phyloP scores from a whole-genome alignment of 2,888 invertebrate species.

The Phaedon cochleariae region DNA sequence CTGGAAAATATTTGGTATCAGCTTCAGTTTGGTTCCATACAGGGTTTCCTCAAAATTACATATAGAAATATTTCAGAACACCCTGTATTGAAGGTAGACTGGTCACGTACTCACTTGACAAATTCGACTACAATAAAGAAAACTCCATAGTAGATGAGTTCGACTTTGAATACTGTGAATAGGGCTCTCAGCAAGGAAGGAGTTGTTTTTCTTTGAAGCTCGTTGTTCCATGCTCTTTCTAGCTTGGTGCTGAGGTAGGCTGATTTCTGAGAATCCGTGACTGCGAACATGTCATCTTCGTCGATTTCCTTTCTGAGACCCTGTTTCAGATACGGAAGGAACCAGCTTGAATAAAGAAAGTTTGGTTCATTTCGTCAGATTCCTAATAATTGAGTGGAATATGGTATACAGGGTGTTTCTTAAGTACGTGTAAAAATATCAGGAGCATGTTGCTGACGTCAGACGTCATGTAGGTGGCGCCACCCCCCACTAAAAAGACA shows the following conservation, averaged over 20 bases:
- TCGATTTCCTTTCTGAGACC: constrained; percentile 62
- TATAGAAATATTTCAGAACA: too few species aligned
- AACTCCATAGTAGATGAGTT: constrained; percentile 38
- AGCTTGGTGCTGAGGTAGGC: constrained; percentile 58
- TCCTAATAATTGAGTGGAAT: too few species aligned
- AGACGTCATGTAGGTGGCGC: too few species aligned
- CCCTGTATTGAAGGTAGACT: too few species aligned
- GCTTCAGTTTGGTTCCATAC: not conserved
- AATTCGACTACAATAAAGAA: constrained; percentile 34
- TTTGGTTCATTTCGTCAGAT: too few species aligned
- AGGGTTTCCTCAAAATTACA: too few species aligned
- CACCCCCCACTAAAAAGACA: too few species aligned
- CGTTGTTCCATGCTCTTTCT: constrained; percentile 53
- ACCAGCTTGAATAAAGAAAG: constrained; percentile 60
- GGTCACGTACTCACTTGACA: constrained; percentile 45
- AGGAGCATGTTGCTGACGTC: too few species aligned
- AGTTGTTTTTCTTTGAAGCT: constrained; percentile 41
- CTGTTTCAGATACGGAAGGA: constrained; percentile 61
- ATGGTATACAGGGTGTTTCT: too few species aligned
- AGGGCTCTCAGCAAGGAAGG: constrained; percentile 50
- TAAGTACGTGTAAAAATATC: too few species aligned
- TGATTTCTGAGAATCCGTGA: constrained; percentile 61
- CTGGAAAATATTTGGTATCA: constrained; percentile 36
- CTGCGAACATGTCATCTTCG: constrained; percentile 63
- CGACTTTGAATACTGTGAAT: constrained; percentile 45